These are phyloP conservation scores for Agelaius phoeniceus DNA, from an alignment of 2,113 vertebrate species.

Conservation along the genomic window DNA sequence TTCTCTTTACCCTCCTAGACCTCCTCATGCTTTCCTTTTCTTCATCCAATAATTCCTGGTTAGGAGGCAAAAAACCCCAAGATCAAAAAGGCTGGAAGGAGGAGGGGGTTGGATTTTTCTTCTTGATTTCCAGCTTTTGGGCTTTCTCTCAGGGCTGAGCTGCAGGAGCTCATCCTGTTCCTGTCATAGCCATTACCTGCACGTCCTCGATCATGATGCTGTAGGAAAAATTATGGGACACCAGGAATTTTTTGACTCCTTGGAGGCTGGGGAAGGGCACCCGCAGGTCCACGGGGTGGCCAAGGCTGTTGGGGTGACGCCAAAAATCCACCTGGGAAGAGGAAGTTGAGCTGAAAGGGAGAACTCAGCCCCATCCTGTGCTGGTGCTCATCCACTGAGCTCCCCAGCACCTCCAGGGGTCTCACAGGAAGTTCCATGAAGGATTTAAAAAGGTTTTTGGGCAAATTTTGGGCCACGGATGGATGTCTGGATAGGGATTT, in stretches of 20 bases:
- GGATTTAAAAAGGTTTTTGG: background rate
- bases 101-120: background rate
- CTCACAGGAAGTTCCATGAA: background rate
- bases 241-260: slow-evolving; percentile 78
- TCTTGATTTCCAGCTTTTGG: background rate
- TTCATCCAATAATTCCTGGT: slow-evolving; percentile 79
- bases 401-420: background rate
- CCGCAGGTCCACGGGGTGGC: slow-evolving; percentile 76
- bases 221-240: slow-evolving; percentile 74
- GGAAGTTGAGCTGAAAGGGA: background rate
- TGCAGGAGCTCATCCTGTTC: background rate
- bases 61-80: fast-evolving
- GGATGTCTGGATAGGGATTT: fast-evolving
- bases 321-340: slow-evolving; percentile 85
- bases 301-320: slow-evolving; percentile 69
- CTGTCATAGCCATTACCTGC: slow-evolving; percentile 72
- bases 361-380: fast-evolving
- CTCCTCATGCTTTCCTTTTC: slow-evolving; percentile 78
- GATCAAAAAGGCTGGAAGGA: background rate
- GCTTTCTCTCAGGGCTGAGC: fast-evolving
- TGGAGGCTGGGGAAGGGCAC: slow-evolving; percentile 79
- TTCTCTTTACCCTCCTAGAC: slow-evolving; percentile 67
- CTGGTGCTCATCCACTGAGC: background rate
- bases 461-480: background rate
- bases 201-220: slow-evolving; percentile 84